A percentile compares a stretch with the other conserved stretches of the same genome.
Evolutionary conservation across 2,113 vertebrate genomes (phyloP).

Genomic region (Cygnus atratus): DNA sequence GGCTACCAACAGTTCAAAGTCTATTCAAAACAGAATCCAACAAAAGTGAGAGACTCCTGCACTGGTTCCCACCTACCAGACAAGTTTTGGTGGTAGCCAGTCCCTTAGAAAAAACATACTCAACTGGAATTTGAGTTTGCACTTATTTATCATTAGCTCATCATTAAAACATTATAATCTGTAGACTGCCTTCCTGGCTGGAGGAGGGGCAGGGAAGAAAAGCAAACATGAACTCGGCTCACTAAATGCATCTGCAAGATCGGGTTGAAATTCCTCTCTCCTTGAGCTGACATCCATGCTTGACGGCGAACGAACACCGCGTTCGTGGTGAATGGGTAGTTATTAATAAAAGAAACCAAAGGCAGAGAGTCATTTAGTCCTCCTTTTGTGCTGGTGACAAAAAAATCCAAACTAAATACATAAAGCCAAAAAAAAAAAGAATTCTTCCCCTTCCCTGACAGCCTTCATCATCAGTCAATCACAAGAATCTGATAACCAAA

Average conservation of each 20-base stretch:
- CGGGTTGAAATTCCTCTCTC: conserved; percentile 33
- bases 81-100: neutral
- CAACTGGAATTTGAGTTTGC: conserved; percentile 17
- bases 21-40: conserved; percentile 33
- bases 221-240: conserved; percentile 26
- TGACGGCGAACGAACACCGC: neutral
- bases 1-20: conserved; percentile 33
- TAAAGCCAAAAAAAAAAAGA: neutral
- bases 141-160: conserved; percentile 35
- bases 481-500: conserved; percentile 29
- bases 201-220: conserved; percentile 16
- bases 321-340: neutral
- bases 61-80: neutral
- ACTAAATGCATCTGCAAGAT: neutral
- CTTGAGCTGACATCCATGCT: neutral
- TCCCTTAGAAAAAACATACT: neutral
- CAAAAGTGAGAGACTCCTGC: conserved; percentile 24
- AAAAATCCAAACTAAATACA: conserved; percentile 30
- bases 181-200: conserved; percentile 28
- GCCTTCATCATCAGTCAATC: conserved; percentile 5
- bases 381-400: conserved; percentile 74
- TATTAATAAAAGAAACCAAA: neutral
- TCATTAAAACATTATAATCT: conserved; percentile 20
- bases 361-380: conserved; percentile 53
- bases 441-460: conserved; percentile 47